Evolutionary conservation across 2,797 vertebrate genomes (phyloP), one percentile per base, ranked within the genome.

Genomic region (Poecile montanus): DNA sequence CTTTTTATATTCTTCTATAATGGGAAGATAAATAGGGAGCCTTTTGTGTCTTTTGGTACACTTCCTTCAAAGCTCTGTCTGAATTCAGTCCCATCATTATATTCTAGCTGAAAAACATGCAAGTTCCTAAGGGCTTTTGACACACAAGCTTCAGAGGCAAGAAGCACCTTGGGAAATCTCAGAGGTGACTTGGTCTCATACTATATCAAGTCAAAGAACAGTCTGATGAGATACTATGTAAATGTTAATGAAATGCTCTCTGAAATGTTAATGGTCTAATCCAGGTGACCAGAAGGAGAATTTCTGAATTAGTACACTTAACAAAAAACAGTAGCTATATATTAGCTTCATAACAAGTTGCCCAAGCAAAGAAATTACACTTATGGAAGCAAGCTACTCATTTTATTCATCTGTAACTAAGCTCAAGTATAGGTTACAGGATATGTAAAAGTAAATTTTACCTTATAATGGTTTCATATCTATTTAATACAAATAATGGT

Each of bases 161-260:
- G 74, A 94, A 79, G 34, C 50, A 95, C 77, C 77, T 93, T 86
- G 91, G 90, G 85, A 95, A 96, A 93, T 82, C 74, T 91, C 53
- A 86, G 71, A 90, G 86, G 71, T 95, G 88, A 95, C 89, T 57
- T 76, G 36, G 77, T 93, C 60, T 95, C 74, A 50, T 58, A 30
- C 48, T 91, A 29, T 63, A 95, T 90, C 79, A 86, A 91, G 90
- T 93, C 60, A 89, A 91, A 94, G 80, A 91, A 94, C 22, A 67
- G 51, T 54, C 84, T 93, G 92, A 96, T 85, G 80, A 94, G 83
- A 73, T 36, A 76, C 67, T 85, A 72, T 79, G 80, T 57, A 96
- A 96, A 95, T 89, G 91, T 91, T 96, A 96, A 96, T 93, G 83
- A 94, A 96, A 94, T 91, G 60, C 71, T 90, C 63, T 94, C 86